These are phyloP conservation scores for Lophura swinhoii DNA, from an alignment of 2,797 vertebrate genomes.

Conservation along the genomic window DNA sequence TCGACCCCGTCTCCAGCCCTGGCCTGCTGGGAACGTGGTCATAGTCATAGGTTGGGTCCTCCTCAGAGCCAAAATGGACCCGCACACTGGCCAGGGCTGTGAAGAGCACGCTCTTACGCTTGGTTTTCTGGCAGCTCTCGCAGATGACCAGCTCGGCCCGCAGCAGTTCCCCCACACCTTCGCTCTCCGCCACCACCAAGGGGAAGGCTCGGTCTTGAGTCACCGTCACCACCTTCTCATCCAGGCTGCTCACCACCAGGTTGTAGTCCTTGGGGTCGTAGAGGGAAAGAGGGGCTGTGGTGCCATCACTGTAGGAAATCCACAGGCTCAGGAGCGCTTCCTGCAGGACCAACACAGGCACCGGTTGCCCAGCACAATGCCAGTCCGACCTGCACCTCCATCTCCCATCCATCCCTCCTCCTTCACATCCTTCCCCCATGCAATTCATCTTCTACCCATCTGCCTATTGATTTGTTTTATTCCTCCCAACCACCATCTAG, in stretches of 20 bases:
- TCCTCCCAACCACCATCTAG: background rate
- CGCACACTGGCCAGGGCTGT: constrained; percentile 86
- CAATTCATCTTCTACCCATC: background rate
- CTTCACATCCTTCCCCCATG: background rate
- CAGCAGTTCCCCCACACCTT: constrained; percentile 88
- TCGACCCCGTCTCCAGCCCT: constrained; percentile 59
- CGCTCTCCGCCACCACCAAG: constrained; percentile 89
- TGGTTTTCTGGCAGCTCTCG: constrained; percentile 96
- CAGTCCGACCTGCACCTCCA: background rate
- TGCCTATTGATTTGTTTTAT: too few relatives aligned
- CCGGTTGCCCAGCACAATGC: constrained; percentile 46
- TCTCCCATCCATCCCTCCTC: background rate
- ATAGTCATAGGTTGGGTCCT: constrained; percentile 81
- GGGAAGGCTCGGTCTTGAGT: constrained; percentile 90
- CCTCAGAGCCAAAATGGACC: constrained; percentile 89
- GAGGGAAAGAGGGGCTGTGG: constrained; percentile 88
- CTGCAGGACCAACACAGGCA: constrained; percentile 76
- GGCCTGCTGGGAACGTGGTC: constrained; percentile 77
- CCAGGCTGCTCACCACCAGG: constrained; percentile 90
- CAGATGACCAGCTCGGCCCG: constrained; percentile 92
- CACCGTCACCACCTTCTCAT: constrained; percentile 88
- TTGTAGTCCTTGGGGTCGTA: constrained; percentile 97
- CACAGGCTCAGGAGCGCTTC: constrained; percentile 94
- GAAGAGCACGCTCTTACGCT: constrained; percentile 93
- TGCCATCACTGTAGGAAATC: constrained; percentile 96